Base-by-base conservation (phyloP, 2,888 invertebrate species). In the Zaprionus lineosus region DNA sequence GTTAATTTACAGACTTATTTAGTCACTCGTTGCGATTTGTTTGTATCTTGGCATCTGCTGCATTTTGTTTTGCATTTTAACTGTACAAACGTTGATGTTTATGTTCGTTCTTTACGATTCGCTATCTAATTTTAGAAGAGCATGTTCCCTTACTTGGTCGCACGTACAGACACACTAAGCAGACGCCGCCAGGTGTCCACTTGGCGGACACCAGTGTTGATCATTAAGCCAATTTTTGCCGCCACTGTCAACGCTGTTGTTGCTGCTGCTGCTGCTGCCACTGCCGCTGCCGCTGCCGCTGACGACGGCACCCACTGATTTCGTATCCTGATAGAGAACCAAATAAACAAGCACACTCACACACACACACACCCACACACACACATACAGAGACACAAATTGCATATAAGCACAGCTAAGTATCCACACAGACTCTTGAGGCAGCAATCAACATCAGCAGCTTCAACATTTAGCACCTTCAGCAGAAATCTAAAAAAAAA, bases 61-160 rank as follows among this genome's bases (percentile, higher is more conserved):
- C 28, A 3, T 51, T 39, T 29, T 41, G 29, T 48, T 36, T 55
- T 40, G 43, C 39, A 34, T 59, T 46, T 56, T 44, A 46, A 31
- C 12, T 67, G 60, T 55, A 66, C 26, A 59, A 66, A 48, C 50
- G 59, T 66, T 68, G 58, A 68, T 68, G 65, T 58, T 41, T 62
- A 60, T 66, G 71, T 74, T 72, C 69, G 81, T 75, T 74, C 62
- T 69, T 64, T 63, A 51, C 57, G 24, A 56, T 67, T 70, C 71
- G 71, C 81, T 71, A 68, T 75, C 75, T 73, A 84, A 83, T 87
- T 90, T 87, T 91, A 91, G 91, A 91, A 88, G 91, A 91, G 91
- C 91, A 91, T 91, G 91, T 89, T 81, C 91, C 91, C 86, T 89
- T 91, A 90, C 90, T 91, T 89, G 89, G 89, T 86, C 90, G 90